A percentile compares a stretch with the other conserved stretches of the same genome.
Evolutionary conservation across 1,140 invertebrate species (phyloP).

Genomic region (Alviniconcha marisindica): DNA sequence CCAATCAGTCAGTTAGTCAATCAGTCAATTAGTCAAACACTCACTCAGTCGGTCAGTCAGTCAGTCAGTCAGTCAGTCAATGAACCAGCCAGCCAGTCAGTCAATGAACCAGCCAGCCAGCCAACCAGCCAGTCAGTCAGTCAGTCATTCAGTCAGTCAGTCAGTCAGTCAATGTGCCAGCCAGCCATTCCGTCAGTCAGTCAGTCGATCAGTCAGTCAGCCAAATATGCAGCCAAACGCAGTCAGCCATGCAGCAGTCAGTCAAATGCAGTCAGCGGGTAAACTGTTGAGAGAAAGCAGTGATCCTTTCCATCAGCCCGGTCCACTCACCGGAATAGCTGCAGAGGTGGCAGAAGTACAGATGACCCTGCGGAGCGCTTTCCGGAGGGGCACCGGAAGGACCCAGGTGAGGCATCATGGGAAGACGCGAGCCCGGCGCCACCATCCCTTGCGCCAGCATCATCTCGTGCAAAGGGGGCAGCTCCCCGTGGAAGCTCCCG

Average conservation of each 20-base stretch:
- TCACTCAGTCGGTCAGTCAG: too few relatives aligned
- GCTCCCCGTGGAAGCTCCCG: neutral
- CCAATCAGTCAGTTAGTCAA: too few relatives aligned
- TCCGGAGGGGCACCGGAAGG: slow-evolving; percentile 34
- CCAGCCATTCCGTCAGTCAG: too few relatives aligned
- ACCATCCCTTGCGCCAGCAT: neutral
- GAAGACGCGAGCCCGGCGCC: neutral
- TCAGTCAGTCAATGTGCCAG: too few relatives aligned
- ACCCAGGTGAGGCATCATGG: neutral
- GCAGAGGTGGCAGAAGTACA: slow-evolving; percentile 71
- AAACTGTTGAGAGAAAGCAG: neutral
- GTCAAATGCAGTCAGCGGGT: neutral
- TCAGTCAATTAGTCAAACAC: too few relatives aligned
- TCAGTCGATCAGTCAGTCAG: too few relatives aligned
- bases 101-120: too few relatives aligned
- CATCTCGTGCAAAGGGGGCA: neutral
- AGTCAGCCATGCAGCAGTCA: neutral
- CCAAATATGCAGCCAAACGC: too few relatives aligned
- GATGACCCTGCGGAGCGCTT: slow-evolving; percentile 46
- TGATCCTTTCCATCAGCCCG: neutral
- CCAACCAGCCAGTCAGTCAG: too few relatives aligned
- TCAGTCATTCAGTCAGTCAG: too few relatives aligned
- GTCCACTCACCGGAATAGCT: slow-evolving; percentile 66
- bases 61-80: too few relatives aligned
- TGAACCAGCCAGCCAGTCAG: too few relatives aligned